Evolutionary conservation across 1,140 invertebrate species (phyloP), one percentile per base, ranked within the genome.

Genomic region (Penaeus chinensis): DNA sequence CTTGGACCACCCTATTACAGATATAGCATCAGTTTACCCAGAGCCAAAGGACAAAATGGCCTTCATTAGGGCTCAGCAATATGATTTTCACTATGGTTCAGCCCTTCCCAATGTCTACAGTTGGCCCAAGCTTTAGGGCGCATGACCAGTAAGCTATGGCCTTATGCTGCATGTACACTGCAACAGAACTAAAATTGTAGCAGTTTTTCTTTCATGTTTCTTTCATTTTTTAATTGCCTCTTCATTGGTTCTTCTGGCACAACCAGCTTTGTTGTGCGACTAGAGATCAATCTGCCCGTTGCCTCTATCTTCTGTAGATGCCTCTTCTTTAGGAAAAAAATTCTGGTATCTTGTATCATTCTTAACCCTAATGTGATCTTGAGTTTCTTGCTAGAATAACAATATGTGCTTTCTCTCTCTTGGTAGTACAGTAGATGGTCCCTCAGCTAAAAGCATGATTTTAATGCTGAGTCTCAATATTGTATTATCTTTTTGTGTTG

Each of bases 21-120:
- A 96, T 91, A 93, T 96, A 89, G 96, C 96, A 16, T 96, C 96
- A 47, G 94, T 96, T 61, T 97, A 97, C 92, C 96, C 96, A 0
- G 95, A 97, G 92, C 96, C 96, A 87, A 94, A 94, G 89, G 94
- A 97, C 91, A 95, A 96, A 91, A 92, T 94, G 71, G 92, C 94
- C 90, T 96, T 95, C 92, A 94, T 97, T 60, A 93, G 94, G 87
- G 94, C 94, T 90, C 95, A 96, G 91, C 94, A 96, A 93, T 97
- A 96, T 92, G 95, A 95, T 92, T 95, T 94, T 89, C 94, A 96
- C 91, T 97, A 97, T 91, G 95, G 96, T 91, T 94, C 94, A 89
- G 95, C 96, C 84, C 93, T 97, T 92, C 96, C 96, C 16, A 93
- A 94, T 22, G 93, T 94, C 37, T 97, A 96, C 93, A 92, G 94